Conservation (phyloP, 2,113 vertebrate genomes). For the Danionella cerebrum region DNA sequence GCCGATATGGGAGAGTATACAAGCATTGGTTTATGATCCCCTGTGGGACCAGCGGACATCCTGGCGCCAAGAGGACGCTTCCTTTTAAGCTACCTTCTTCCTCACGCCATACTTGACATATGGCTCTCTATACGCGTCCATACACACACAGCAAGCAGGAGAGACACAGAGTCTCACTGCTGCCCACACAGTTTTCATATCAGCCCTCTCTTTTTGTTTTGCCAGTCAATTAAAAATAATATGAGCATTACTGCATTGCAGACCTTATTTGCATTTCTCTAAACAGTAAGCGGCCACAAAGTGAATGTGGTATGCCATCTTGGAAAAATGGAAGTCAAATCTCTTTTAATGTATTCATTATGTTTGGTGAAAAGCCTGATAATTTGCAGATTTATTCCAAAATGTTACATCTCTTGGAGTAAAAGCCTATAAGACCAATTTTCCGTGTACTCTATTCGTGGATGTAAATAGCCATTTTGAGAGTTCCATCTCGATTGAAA, state of each 20-base stretch:
- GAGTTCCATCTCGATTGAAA: no score
- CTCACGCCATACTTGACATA: constrained; percentile 12
- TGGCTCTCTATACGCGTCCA: background rate
- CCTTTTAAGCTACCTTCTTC: background rate
- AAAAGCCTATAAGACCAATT: background rate
- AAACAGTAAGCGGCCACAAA: no score
- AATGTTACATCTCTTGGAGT: background rate
- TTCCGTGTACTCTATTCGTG: no score
- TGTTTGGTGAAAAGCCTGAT: background rate
- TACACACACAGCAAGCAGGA: constrained; percentile 20
- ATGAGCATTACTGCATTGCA: background rate
- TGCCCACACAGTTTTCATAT: constrained; percentile 1
- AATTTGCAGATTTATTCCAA: background rate
- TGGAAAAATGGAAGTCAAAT: no score
- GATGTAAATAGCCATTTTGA: no score
- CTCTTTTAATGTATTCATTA: no score
- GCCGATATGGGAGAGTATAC: background rate
- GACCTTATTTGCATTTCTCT: constrained; percentile 3
- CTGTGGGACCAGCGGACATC: background rate
- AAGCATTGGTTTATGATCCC: constrained; percentile 6
- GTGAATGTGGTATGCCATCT: background rate
- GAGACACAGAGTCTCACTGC: constrained; percentile 6
- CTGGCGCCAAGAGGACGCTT: background rate
- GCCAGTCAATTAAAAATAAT: constrained; percentile 11
- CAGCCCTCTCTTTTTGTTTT: background rate